Conservation (phyloP, 2,888 invertebrate genomes). For the Cataglyphis albicans region DNA sequence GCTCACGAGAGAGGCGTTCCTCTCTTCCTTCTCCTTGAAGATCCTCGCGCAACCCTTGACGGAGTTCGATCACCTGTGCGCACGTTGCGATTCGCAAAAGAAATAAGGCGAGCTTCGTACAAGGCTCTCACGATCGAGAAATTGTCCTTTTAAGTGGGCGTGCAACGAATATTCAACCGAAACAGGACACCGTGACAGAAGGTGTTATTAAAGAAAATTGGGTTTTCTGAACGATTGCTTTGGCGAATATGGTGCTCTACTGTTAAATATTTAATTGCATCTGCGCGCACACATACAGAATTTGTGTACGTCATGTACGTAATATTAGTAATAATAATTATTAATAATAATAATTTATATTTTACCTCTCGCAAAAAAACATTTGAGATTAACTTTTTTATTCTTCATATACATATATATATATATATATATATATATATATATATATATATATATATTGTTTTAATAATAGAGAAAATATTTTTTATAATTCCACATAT, state of each 20-base stretch:
- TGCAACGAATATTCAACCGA: conserved; percentile 27
- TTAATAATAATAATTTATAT: conserved; percentile 16
- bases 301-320: not conserved
- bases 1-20: conserved; percentile 45
- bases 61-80: conserved; percentile 52
- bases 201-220: conserved; percentile 43
- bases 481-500: conserved; percentile 9
- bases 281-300: not conserved
- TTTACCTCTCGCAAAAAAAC: not conserved
- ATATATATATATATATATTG: not conserved
- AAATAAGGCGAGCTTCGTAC: conserved; percentile 39
- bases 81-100: conserved; percentile 50
- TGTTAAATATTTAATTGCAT: conserved; percentile 24
- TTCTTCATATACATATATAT: not conserved
- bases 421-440: not conserved
- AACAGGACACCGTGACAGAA: conserved; percentile 31
- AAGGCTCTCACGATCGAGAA: conserved; percentile 51
- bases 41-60: conserved; percentile 56
- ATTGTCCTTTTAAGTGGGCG: conserved; percentile 50
- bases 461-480: not conserved
- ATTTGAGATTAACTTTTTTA: not conserved
- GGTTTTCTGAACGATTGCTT: conserved; percentile 16
- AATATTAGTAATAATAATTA: conserved; percentile 6
- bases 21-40: conserved; percentile 54
- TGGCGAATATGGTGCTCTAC: conserved; percentile 16